Evolutionary conservation across 2,888 invertebrate genomes (phyloP), one percentile per base, ranked within the genome.

Genomic region (Hirudinaria manillensis): DNA sequence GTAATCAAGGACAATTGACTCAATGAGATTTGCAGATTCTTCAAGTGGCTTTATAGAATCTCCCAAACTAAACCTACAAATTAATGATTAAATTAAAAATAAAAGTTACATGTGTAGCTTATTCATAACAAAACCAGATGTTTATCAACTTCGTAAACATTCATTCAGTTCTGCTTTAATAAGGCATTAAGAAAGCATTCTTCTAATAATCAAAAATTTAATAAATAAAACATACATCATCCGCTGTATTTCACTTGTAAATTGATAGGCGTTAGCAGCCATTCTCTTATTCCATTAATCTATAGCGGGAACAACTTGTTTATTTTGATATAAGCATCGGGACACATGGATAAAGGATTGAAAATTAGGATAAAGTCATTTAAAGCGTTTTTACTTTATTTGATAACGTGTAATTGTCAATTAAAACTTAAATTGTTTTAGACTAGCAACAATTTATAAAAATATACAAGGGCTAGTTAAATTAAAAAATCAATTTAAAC

Each of bases 11-110:
- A 93, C 90, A 75, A 94, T 90, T 78, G 89, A 90, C 86, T 95
- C 94, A 0, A 95, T 90, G 70, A 94, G 86, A 75, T 90, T 89
- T 0, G 94, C 93, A 0, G 94, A 92, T 67, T 92, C 92, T 0
- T 90, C 88, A 65, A 92, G 88, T 0, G 94, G 94, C 77, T 90
- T 90, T 29, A 91, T 89, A 81, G 91, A 91, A 82, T 95, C 95
- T 0, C 95, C 95, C 83, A 94, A 93, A n/a, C 93, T 94, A 81
- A 93, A 91, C 94, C 84, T 84, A 79, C 21, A 6, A 75, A 72
- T 24, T 29, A 70, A 13, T 19, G 51, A 21, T 45, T 45, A 45
- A 45, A 45, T 45, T 45, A 45, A 10, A 45, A 45, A 45, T 10
- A 45, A 45, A 1, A 16, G 16, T 45, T 45, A 10, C 45, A 45